Evolutionary conservation across 2,797 vertebrate genomes (phyloP).

Genomic region (Pseudocheirus occidentalis): DNA sequence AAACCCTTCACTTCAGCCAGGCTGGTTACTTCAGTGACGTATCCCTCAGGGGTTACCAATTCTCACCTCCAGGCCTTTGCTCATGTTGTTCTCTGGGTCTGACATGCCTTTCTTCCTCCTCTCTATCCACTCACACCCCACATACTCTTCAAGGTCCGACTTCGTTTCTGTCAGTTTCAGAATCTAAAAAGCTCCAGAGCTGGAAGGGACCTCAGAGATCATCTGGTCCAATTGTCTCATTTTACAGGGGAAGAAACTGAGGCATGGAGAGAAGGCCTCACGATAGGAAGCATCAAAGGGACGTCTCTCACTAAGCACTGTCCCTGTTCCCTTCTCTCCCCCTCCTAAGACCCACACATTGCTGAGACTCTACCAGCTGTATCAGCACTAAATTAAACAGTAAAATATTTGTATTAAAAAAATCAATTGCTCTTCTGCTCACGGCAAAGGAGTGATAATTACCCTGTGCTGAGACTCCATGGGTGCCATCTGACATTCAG

Average conservation of each 20-base stretch:
- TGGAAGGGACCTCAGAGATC: background rate
- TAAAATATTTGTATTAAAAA: conserved; percentile 63
- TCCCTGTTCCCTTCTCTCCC: background rate
- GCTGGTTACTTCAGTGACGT: background rate
- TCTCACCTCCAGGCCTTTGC: background rate
- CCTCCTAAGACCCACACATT: background rate
- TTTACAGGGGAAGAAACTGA: background rate
- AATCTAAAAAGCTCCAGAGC: background rate
- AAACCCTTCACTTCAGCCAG: background rate
- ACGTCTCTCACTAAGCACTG: background rate
- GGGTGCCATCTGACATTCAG: conserved; percentile 51
- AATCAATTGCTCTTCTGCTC: conserved; percentile 66
- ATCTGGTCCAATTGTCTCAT: background rate
- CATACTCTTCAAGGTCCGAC: background rate
- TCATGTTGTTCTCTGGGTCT: background rate
- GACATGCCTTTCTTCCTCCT: background rate
- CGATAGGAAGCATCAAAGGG: background rate
- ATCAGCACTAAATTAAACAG: conserved; percentile 70
- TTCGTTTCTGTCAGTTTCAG: background rate
- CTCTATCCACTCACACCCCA: background rate
- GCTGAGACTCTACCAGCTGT: conserved; percentile 55
- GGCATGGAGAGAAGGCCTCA: background rate
- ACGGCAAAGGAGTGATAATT: conserved; percentile 67
- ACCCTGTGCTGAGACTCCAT: conserved; percentile 21
- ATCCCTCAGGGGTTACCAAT: background rate